Percentiles rank a stretch among this genome's conserved stretches.
These are phyloP conservation scores for Phylloscopus trochilus DNA, from an alignment of 2,113 vertebrate species.

Conservation along the genomic window DNA sequence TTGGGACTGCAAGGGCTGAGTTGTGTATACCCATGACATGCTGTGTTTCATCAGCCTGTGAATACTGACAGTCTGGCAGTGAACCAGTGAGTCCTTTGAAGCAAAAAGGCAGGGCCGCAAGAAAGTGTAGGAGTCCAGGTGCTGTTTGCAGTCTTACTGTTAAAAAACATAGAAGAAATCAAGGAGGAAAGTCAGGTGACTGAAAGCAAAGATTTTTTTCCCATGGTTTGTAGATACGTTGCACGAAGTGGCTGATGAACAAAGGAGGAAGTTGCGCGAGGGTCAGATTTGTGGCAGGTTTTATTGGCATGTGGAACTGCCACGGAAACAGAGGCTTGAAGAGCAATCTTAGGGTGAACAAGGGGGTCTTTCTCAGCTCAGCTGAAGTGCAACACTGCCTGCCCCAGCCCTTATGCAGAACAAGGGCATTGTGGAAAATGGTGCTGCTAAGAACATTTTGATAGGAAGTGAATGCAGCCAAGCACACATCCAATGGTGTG, in stretches of 20 bases:
- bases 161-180: neutral
- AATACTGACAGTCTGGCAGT: neutral
- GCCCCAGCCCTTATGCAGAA: neutral
- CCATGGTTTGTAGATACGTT: neutral
- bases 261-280: neutral
- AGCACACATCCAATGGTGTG: neutral
- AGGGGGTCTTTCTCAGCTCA: neutral
- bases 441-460: neutral
- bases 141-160: neutral
- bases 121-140: neutral
- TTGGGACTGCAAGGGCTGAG: neutral
- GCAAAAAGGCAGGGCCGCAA: neutral
- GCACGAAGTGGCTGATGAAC: neutral
- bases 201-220: neutral
- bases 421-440: neutral
- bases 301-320: neutral
- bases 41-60: neutral
- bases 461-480: neutral
- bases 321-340: neutral
- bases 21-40: accelerated
- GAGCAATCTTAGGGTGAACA: neutral
- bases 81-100: neutral
- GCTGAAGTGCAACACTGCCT: neutral
- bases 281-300: neutral
- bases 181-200: neutral